A percentile compares a stretch with the other conserved stretches of the same genome.
Evolutionary conservation across 2,797 vertebrate genomes (phyloP).

Genomic region (Linurgus olivaceus): DNA sequence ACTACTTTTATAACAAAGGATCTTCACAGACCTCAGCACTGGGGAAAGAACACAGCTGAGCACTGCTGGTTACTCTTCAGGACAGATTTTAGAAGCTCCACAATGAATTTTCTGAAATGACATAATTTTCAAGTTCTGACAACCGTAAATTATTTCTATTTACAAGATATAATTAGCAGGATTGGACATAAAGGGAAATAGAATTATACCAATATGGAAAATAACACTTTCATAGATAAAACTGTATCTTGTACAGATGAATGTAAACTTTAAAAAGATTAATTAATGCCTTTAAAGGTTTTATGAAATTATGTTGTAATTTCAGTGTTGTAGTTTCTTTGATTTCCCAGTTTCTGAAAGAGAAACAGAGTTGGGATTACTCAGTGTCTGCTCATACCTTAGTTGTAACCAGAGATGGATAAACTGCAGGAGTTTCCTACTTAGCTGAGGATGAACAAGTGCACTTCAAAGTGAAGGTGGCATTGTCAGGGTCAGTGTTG

Average conservation of each 20-base stretch:
- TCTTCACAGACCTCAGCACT: not conserved
- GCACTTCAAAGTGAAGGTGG: not conserved
- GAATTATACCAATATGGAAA: conserved; percentile 9
- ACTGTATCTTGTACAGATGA: not conserved
- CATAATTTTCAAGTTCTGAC: conserved; percentile 18
- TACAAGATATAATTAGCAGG: conserved; percentile 36
- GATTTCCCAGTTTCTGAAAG: not conserved
- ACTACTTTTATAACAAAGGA: not conserved
- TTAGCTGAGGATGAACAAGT: not conserved
- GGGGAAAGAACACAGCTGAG: not conserved
- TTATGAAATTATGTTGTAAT: not conserved
- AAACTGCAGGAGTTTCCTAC: not conserved
- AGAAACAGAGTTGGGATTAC: not conserved
- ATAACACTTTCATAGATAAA: conserved; percentile 8
- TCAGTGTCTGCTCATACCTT: not conserved
- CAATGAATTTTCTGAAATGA: not conserved
- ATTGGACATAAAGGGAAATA: conserved; percentile 19
- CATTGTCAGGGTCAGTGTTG: not conserved
- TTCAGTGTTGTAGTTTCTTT: not conserved
- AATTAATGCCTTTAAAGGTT: not conserved
- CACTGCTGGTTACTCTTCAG: not conserved
- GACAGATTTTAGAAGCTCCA: not conserved
- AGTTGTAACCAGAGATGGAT: not conserved
- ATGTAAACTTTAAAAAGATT: not conserved
- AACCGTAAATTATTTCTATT: conserved; percentile 13